phyloP scores from a whole-genome alignment of 1,140 invertebrate genomes.

The Trichonephila inaurata region DNA sequence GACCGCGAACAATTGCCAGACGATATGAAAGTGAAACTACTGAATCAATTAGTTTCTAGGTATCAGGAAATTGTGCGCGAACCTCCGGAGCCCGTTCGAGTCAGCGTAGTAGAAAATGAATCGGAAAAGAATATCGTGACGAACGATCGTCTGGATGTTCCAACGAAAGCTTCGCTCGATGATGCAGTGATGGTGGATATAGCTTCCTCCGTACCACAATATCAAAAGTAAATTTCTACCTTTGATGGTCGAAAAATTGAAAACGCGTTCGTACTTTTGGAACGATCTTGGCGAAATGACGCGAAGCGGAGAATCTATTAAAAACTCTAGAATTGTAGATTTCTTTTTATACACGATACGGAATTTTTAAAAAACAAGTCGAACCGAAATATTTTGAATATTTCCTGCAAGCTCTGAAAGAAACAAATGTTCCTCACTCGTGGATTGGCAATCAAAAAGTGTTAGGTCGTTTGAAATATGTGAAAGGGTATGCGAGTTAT shows the following conservation, averaged over 20 bases:
- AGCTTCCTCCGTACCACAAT: not conserved
- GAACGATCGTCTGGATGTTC: not conserved
- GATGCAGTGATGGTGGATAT: not conserved
- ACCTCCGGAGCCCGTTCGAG: not conserved
- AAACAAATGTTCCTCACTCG: not conserved
- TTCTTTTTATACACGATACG: not conserved
- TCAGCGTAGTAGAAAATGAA: not conserved
- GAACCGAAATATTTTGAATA: not conserved
- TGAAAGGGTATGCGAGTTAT: not conserved
- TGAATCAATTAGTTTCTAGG: conserved; percentile 1
- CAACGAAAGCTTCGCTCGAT: too few species aligned
- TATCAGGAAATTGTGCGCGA: conserved; percentile 17
- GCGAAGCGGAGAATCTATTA: not conserved
- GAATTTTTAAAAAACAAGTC: not conserved
- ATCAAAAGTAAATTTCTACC: not conserved
- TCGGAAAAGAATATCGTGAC: not conserved
- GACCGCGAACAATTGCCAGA: conserved; percentile 21
- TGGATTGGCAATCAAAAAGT: not conserved
- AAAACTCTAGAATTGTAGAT: conserved; percentile 23
- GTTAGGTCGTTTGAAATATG: not conserved
- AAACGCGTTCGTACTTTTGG: not conserved
- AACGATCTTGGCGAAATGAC: conserved; percentile 18
- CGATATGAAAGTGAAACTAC: conserved; percentile 53
- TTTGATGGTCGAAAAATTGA: not conserved
- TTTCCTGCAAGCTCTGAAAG: not conserved